These are phyloP conservation scores for Aphis gossypii DNA, from an alignment of 1,140 invertebrate species.

Conservation along the genomic window DNA sequence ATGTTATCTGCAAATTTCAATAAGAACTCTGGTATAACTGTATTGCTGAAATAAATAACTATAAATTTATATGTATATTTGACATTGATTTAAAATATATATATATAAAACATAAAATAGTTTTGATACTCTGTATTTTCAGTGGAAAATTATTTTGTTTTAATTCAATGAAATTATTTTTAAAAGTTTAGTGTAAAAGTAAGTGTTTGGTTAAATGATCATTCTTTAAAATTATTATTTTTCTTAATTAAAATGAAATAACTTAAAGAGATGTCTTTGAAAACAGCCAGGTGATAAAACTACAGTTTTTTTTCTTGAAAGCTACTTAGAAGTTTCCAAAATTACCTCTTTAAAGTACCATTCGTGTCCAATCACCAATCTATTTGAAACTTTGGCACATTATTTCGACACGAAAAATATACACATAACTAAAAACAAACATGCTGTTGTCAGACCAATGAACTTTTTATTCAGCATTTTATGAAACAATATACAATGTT, in stretches of 20 bases:
- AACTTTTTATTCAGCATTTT: not conserved
- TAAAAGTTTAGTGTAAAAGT: not conserved
- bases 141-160: not conserved
- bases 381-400: slow-evolving; percentile 1
- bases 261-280: not conserved
- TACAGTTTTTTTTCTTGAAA: not conserved
- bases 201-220: not conserved
- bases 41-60: not conserved
- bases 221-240: not conserved
- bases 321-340: not conserved
- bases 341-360: not conserved
- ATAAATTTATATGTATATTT: not conserved
- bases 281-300: not conserved
- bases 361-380: not conserved
- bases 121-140: not conserved
- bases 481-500: not conserved
- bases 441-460: not conserved
- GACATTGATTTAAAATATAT: not conserved
- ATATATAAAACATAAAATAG: not conserved
- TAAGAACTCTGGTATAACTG: not conserved
- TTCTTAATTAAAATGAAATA: not conserved
- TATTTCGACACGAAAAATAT: not conserved
- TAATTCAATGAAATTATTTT: not conserved
- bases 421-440: not conserved
- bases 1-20: not conserved